A percentile compares a stretch with the other conserved stretches of the same genome.
These are phyloP conservation scores for Equus quagga DNA, from an alignment of 2,113 vertebrate species.

Conservation along the genomic window DNA sequence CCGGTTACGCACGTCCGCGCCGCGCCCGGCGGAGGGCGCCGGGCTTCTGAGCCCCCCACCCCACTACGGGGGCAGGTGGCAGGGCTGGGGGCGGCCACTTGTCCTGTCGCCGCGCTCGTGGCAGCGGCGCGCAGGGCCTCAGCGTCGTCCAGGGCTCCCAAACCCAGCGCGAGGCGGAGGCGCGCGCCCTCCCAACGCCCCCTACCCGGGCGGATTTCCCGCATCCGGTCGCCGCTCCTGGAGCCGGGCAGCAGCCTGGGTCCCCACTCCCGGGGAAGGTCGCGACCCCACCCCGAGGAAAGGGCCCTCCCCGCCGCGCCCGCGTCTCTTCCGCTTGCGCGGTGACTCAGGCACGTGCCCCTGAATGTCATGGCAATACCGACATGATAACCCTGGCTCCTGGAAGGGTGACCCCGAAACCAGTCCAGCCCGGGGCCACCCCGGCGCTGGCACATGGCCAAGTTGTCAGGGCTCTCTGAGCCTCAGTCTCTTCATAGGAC, in stretches of 20 bases:
- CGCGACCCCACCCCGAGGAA: rapidly evolving
- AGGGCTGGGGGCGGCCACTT: not conserved
- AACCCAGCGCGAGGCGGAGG: not conserved
- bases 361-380: not conserved
- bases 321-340: not conserved
- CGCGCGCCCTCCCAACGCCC: not conserved
- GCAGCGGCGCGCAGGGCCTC: rapidly evolving
- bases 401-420: not conserved
- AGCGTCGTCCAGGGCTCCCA: not conserved
- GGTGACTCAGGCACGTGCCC: not conserved
- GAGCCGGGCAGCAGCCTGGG: not conserved
- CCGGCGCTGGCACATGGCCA: not conserved
- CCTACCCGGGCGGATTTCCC: not conserved
- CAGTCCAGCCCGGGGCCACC: too few species aligned
- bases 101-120: not conserved
- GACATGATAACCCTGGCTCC: not conserved
- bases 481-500: not conserved
- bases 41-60: not conserved
- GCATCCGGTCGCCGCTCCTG: not conserved
- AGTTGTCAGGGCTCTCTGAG: not conserved
- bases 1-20: not conserved
- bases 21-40: not conserved
- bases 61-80: not conserved
- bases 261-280: not conserved
- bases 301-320: not conserved